phyloP scores from a whole-genome alignment of 2,888 invertebrate species.

The Cataglyphis livida region DNA sequence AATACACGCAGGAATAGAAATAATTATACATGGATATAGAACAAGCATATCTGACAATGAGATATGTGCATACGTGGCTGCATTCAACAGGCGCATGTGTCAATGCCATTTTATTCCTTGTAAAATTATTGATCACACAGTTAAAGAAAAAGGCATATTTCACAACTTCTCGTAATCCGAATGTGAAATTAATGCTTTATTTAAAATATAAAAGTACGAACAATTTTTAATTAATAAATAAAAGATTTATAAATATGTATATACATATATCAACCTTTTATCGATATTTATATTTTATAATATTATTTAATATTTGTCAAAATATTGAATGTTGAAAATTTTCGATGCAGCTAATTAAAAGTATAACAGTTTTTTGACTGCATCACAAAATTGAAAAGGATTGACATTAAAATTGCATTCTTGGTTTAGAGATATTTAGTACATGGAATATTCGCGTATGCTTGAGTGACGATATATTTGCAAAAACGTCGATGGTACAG shows the following conservation, averaged over 20 bases:
- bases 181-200: neutral
- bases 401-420: neutral
- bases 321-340: neutral
- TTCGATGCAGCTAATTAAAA: neutral
- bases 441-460: neutral
- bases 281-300: no score
- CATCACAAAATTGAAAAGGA: neutral
- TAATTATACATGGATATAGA: neutral
- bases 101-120: neutral
- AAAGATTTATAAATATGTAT: neutral
- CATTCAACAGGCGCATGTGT: constrained; percentile 9
- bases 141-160: neutral
- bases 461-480: constrained; percentile 1
- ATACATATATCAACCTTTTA: neutral
- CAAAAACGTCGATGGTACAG: constrained; percentile 11
- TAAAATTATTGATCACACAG: neutral
- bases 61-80: neutral
- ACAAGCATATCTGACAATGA: neutral
- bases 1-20: neutral
- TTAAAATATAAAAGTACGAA: neutral
- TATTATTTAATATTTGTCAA: neutral
- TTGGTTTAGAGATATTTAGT: neutral
- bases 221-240: neutral
- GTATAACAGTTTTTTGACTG: neutral
- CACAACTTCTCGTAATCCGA: neutral